Evolutionary conservation across 2,797 vertebrate species (phyloP).

Genomic region (Nyctibius grandis): DNA sequence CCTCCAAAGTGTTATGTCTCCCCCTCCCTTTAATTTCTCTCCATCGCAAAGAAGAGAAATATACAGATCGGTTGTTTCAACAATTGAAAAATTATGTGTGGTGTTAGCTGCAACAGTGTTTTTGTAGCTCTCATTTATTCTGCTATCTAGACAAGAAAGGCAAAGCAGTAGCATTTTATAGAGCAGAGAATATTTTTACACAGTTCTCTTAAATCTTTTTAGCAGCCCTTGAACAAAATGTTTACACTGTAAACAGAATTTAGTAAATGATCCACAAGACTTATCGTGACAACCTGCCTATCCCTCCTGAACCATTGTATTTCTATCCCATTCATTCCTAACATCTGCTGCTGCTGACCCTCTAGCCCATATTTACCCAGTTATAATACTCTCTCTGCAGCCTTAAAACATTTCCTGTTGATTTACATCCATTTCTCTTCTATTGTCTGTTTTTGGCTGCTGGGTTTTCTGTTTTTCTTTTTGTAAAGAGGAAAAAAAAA

Average conservation of each 20-base stretch:
- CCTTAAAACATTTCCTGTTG: neutral
- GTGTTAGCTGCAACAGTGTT: neutral
- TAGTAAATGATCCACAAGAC: neutral
- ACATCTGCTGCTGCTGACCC: neutral
- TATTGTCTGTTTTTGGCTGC: neutral
- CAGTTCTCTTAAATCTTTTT: constrained; percentile 47
- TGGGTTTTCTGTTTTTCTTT: neutral
- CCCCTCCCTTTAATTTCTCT: neutral
- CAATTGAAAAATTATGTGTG: constrained; percentile 30
- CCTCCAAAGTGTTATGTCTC: neutral
- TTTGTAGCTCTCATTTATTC: constrained; percentile 50
- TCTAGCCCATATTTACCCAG: neutral
- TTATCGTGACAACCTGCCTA: neutral
- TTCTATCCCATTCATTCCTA: neutral
- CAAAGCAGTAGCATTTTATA: constrained; percentile 57
- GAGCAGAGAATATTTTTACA: constrained; percentile 43
- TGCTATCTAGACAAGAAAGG: constrained; percentile 36
- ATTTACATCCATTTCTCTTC: neutral
- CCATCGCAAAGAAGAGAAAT: neutral
- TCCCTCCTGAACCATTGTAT: neutral
- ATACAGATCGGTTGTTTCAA: constrained; percentile 1
- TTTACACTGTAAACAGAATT: constrained; percentile 35
- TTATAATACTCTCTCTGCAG: neutral
- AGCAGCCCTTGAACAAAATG: constrained; percentile 37
- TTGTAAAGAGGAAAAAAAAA: neutral